phyloP scores from a whole-genome alignment of 2,888 invertebrate genomes.

The Agrenia bidenticulata region DNA sequence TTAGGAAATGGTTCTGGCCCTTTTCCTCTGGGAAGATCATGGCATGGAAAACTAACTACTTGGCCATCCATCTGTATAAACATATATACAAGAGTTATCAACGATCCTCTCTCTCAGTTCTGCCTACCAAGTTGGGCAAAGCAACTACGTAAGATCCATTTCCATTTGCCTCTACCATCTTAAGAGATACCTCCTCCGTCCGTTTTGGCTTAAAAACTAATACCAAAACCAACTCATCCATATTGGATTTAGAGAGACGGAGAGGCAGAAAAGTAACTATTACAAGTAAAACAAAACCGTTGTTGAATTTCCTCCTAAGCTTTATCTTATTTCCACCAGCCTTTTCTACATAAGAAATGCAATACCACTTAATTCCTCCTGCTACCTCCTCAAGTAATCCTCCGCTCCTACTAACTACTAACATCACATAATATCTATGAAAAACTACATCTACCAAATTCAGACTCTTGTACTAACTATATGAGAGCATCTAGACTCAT shows the following conservation, averaged over 20 bases:
- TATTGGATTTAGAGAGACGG: slow-evolving; percentile 4
- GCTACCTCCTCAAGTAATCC: neutral
- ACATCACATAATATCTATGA: too few species aligned
- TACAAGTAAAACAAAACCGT: neutral
- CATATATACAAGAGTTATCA: slow-evolving; percentile 2
- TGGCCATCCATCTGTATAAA: slow-evolving; percentile 4
- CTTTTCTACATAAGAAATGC: neutral
- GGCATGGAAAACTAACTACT: too few species aligned
- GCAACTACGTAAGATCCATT: neutral
- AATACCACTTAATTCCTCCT: slow-evolving; percentile 7
- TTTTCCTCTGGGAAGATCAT: slow-evolving; percentile 13
- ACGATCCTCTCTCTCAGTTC: too few species aligned
- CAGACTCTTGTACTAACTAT: too few species aligned
- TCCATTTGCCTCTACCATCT: neutral
- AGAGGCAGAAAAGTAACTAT: neutral
- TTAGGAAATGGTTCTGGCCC: slow-evolving; percentile 50
- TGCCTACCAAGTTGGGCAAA: neutral
- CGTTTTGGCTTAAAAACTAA: neutral
- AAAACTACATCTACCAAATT: too few species aligned
- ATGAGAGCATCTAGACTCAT: too few species aligned
- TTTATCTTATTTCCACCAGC: too few species aligned
- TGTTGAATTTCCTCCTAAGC: neutral
- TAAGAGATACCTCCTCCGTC: neutral
- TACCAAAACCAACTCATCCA: neutral
- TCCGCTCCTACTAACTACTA: neutral